Base-by-base conservation (phyloP, 2,888 invertebrate genomes). In the Reticulitermes lucifugus region DNA sequence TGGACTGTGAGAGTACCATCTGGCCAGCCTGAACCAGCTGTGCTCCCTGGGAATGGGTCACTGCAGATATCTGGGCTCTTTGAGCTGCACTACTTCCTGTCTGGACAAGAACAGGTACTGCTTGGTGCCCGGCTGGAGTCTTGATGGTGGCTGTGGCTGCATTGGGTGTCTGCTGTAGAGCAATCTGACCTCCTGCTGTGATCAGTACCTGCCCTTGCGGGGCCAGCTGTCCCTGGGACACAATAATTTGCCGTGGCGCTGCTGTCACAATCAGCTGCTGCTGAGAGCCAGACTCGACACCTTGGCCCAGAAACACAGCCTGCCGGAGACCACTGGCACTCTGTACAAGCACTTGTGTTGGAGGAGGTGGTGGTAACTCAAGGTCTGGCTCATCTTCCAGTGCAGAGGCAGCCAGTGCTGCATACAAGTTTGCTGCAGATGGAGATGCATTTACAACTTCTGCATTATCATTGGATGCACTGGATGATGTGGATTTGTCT, bases 351-450 rank as follows among this genome's bases (percentile, higher is more conserved):
- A 83, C 83, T 43, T 82, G 82, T 21, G 83, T 65, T 25, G 82
- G 83, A 7, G 81, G 83, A 29, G 81, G 73, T 43, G 81, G 80
- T 22, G 80, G 80, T 3, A 88, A 84, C n/a, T 89, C 88, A 4
- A 93, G 92, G 35, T 96, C 96, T 87, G 89, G 89, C 89, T 96
- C 97, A 88, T 96, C 97, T 89, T 96, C 96, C 29, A 97, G 92
- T 80, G 96, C 96, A 60, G 96, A 96, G 0, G 96, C 97, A 0
- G 96, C 97, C 81, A 97, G 92, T 51, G 96, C 96, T 0, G 97
- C 96, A 89, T 97, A 97, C 43, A 97, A 91, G 90, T 97, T 96
- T 0, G 96, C 97, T 0, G 97, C 97, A 10, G 96, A 96, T 84
- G 96, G 79, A 43, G 83, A 82, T n/a, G 85, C 79, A 43, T 73